These are phyloP conservation scores for Rhinolophus sinicus DNA, from an alignment of 2,113 vertebrate genomes.

Conservation along the genomic window DNA sequence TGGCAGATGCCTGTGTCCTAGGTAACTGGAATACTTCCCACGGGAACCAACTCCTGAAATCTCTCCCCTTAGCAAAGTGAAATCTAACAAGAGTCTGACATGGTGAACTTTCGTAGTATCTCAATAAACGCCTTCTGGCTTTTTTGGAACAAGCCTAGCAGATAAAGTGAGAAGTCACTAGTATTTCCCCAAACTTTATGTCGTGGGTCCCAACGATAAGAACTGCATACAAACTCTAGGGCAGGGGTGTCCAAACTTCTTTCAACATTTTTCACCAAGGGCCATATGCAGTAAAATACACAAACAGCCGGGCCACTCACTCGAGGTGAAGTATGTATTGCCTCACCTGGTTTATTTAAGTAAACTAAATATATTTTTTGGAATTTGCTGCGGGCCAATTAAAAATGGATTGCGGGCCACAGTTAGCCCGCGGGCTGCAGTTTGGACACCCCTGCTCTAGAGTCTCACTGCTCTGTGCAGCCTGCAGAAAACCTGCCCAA, in stretches of 20 bases:
- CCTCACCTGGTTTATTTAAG: no score
- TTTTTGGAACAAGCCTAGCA: background rate
- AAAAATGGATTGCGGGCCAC: no score
- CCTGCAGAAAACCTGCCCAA: background rate
- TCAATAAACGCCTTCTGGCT: background rate
- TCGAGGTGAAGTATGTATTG: no score
- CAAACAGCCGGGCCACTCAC: no score
- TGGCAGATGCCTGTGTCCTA: background rate
- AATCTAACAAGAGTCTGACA: background rate
- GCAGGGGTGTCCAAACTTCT: no score
- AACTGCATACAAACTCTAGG: background rate
- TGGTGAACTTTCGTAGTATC: background rate
- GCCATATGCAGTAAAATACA: no score
- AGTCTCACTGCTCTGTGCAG: background rate
- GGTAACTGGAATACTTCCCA: background rate
- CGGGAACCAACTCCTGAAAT: background rate
- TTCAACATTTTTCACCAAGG: no score
- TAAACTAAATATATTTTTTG: no score
- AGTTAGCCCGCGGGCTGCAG: no score
- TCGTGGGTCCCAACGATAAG: background rate
- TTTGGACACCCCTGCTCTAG: no score
- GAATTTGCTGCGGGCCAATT: no score
- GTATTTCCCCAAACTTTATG: background rate
- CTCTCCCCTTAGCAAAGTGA: background rate
- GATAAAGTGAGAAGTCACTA: background rate